phyloP scores from a whole-genome alignment of 2,797 vertebrate genomes.

The Siniperca undulata region DNA sequence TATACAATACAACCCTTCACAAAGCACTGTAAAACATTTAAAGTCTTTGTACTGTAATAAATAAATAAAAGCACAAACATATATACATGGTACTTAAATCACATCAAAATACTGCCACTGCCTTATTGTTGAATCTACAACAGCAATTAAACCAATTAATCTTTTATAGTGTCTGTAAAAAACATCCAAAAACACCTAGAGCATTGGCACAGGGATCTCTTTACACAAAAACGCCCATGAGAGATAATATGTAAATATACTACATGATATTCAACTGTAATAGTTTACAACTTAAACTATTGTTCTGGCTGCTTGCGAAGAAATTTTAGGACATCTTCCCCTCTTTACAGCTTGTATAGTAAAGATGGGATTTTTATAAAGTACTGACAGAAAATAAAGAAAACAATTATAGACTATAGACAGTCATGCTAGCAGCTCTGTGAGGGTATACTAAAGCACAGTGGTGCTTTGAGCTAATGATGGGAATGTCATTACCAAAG shows the following conservation, averaged over 20 bases:
- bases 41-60: slow-evolving; percentile 67
- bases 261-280: slow-evolving; percentile 39
- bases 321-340: slow-evolving; percentile 6
- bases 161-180: slow-evolving; percentile 25
- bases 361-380: not conserved
- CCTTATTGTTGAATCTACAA: slow-evolving; percentile 40
- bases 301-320: slow-evolving; percentile 12
- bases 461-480: slow-evolving; percentile 16
- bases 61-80: slow-evolving; percentile 73
- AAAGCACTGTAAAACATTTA: slow-evolving; percentile 57
- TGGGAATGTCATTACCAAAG: not conserved
- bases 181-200: slow-evolving; percentile 37
- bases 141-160: slow-evolving; percentile 21
- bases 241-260: slow-evolving; percentile 41
- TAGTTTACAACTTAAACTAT: slow-evolving; percentile 11
- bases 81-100: slow-evolving; percentile 58
- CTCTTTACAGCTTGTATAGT: not conserved
- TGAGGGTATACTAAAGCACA: not conserved
- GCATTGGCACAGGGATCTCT: slow-evolving; percentile 60
- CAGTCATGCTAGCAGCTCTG: not conserved
- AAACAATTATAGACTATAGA: not conserved
- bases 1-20: slow-evolving; percentile 59
- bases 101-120: slow-evolving; percentile 59
- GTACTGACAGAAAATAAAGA: not conserved
- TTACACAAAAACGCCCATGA: slow-evolving; percentile 36